Evolutionary conservation across 2,113 vertebrate species (phyloP), one percentile per base, ranked within the genome.

Genomic region (Dicrurus megarhynchus): DNA sequence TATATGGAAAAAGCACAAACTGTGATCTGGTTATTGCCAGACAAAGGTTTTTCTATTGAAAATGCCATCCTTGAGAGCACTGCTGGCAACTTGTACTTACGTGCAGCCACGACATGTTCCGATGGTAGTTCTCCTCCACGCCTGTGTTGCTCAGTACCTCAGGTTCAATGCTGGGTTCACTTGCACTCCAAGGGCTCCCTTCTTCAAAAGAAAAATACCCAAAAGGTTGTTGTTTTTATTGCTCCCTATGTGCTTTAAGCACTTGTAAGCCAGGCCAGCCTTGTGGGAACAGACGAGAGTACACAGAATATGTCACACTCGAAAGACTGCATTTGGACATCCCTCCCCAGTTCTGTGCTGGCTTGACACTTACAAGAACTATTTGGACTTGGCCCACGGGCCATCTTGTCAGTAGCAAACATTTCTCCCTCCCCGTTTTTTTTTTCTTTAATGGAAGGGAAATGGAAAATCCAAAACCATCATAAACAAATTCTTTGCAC

Each of bases 31-130:
- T 83, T 78, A 81, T 24, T 68, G 44, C 24, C 49, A 84, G 44
- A 71, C 20, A 68, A 76, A 61, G 50, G 13, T 30, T 82, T 67
- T 64, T 37, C 21, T 41, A 56, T 8, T 32, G 11, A 56, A 89
- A 93, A 84, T 32, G 59, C 26, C 37, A 63, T 41, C 67, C 84
- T 52, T 63, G 83, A 64, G 70, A 46, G 39, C 5, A 4, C 44
- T 35, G 32, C 52, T 8, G 39, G 73, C 3, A 13, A 41, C 17
- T 27, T n/a, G 61, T 97, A 98, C 99, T 96, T 97, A 99, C 99
- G 7, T 99, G 99, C 47, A 99, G 98, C 99, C 99, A 99, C 0
- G 99, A 99, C 99, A 99, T 99, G 97, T 99, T 99, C 76, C 98
- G 98, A 75, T 99, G 99, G 88, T 99, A 99, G 93, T 99, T 99